phyloP scores from a whole-genome alignment of 2,113 vertebrate genomes.

The Hepsetus odoe region DNA sequence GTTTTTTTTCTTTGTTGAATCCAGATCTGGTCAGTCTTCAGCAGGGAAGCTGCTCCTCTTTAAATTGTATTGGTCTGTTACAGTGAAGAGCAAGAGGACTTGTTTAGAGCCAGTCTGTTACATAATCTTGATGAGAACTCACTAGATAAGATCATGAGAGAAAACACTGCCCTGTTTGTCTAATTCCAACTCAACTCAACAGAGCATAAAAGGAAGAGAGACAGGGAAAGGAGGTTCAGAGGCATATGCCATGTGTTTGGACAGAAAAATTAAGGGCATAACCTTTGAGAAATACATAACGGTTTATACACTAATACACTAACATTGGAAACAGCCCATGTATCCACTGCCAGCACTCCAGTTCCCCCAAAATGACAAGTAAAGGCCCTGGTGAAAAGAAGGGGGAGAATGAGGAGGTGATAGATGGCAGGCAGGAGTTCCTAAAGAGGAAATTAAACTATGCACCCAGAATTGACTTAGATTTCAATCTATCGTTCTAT shows the following conservation, averaged over 20 bases:
- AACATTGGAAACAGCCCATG: neutral
- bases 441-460: slow-evolving; percentile 58
- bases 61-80: neutral
- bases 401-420: neutral
- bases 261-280: slow-evolving; percentile 26
- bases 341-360: neutral
- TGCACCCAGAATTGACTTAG: slow-evolving; percentile 20
- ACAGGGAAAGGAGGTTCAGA: neutral
- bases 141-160: slow-evolving; percentile 31
- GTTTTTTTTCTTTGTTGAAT: neutral
- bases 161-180: slow-evolving; percentile 38
- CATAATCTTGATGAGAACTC: slow-evolving; percentile 10
- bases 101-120: slow-evolving; percentile 20
- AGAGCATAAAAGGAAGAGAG: neutral
- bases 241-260: slow-evolving; percentile 3
- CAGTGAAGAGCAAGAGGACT: slow-evolving; percentile 6
- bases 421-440: slow-evolving; percentile 21
- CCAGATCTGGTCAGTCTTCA: neutral
- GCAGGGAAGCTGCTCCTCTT: neutral
- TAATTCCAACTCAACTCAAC: slow-evolving; percentile 15
- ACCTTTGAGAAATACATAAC: too few species aligned
- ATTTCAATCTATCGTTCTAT: slow-evolving; percentile 34
- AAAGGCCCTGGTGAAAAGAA: neutral
- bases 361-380: neutral
- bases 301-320: too few species aligned